Evolutionary conservation across 1,140 invertebrate species (phyloP).

Genomic region (Aphis craccivora): DNA sequence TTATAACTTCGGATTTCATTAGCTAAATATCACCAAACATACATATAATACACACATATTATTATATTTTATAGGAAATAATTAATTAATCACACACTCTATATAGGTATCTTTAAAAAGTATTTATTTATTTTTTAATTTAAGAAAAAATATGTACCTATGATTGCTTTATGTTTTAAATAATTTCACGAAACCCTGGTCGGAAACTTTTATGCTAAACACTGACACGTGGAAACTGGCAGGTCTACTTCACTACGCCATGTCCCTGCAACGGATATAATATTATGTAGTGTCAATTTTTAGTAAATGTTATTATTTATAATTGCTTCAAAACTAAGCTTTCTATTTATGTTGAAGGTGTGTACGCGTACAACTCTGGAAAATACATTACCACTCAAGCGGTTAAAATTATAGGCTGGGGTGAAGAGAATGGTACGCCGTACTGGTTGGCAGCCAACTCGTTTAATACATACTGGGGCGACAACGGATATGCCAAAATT

Average conservation of each 20-base stretch:
- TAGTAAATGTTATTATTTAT: background rate
- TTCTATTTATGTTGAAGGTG: background rate
- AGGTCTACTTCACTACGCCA: background rate
- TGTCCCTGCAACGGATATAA: background rate
- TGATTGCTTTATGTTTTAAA: too few relatives aligned
- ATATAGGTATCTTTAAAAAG: too few relatives aligned
- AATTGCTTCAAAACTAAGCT: background rate
- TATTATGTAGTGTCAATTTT: background rate
- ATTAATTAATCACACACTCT: too few relatives aligned
- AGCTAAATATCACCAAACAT: too few relatives aligned
- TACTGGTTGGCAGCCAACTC: conserved; percentile 67
- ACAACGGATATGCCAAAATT: conserved; percentile 67
- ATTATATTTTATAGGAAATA: too few relatives aligned
- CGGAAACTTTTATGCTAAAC: background rate
- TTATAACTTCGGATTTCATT: too few relatives aligned
- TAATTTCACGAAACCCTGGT: too few relatives aligned
- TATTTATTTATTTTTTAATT: too few relatives aligned
- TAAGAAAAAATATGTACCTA: too few relatives aligned
- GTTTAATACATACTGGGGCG: conserved; percentile 69
- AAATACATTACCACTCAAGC: conserved; percentile 81
- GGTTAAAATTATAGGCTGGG: conserved; percentile 84
- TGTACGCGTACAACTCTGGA: conserved; percentile 65
- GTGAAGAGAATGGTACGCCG: conserved; percentile 63
- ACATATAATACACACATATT: too few relatives aligned
- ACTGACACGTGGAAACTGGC: background rate